phyloP scores from a whole-genome alignment of 1,140 invertebrate genomes.

The Ptiloglossa arizonensis region DNA sequence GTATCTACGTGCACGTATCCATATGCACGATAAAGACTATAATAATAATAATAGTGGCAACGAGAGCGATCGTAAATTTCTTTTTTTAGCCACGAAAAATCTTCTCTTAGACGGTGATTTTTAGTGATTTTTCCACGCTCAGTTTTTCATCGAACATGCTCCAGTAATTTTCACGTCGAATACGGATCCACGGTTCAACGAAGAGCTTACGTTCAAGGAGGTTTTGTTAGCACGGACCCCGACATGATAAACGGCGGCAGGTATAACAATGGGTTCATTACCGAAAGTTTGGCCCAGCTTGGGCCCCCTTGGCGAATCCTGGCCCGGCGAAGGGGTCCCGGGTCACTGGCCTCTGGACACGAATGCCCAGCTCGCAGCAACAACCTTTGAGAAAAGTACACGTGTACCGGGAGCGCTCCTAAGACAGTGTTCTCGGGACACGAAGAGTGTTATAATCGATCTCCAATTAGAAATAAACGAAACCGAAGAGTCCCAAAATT shows the following conservation, averaged over 20 bases:
- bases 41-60: too few relatives aligned
- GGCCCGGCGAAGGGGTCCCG: slow-evolving; percentile 30
- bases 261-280: slow-evolving; percentile 62
- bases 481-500: too few relatives aligned
- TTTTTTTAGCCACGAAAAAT: too few relatives aligned
- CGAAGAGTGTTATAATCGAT: too few relatives aligned
- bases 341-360: slow-evolving; percentile 57
- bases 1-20: too few relatives aligned
- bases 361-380: slow-evolving; percentile 53
- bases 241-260: slow-evolving; percentile 50
- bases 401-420: slow-evolving; percentile 58
- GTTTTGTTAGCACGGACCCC: neutral
- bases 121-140: neutral
- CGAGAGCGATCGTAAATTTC: too few relatives aligned
- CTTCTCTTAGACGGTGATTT: too few relatives aligned
- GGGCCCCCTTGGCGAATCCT: slow-evolving; percentile 46
- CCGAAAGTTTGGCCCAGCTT: slow-evolving; percentile 57
- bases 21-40: too few relatives aligned
- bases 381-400: slow-evolving; percentile 40
- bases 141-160: neutral
- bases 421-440: too few relatives aligned
- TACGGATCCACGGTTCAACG: neutral
- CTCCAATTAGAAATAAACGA: too few relatives aligned
- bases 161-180: neutral
- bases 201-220: neutral